phyloP scores from a whole-genome alignment of 1,140 invertebrate genomes.

The Bombus fervidus region DNA sequence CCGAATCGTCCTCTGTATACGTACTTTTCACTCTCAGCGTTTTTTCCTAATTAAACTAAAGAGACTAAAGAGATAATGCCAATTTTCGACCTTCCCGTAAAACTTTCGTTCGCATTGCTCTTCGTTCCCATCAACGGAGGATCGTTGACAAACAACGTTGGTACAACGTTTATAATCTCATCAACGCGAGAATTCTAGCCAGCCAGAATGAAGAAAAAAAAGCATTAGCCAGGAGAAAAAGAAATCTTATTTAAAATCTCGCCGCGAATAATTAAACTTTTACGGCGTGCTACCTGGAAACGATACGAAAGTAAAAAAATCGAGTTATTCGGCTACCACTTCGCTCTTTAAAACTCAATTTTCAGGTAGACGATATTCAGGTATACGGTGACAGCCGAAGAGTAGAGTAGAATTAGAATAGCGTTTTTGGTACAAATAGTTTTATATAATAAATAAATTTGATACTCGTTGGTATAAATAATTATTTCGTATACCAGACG shows the following conservation, averaged over 20 bases:
- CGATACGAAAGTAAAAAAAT: constrained; percentile 55
- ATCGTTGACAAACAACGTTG: neutral
- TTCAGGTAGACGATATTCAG: constrained; percentile 24
- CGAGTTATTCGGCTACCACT: constrained; percentile 3
- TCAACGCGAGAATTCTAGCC: neutral
- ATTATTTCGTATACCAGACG: no score
- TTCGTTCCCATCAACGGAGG: neutral
- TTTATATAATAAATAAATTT: no score
- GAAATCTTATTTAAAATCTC: constrained; percentile 48
- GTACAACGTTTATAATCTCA: neutral
- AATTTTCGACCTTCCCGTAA: neutral
- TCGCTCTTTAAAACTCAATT: constrained; percentile 58
- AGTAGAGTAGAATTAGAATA: no score
- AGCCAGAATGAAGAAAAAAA: neutral
- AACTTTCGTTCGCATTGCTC: neutral
- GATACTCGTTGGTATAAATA: no score
- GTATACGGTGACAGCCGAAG: neutral
- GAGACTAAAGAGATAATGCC: no score
- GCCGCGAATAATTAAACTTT: constrained; percentile 61
- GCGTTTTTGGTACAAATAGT: no score
- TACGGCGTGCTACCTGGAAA: constrained; percentile 1
- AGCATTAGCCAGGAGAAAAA: neutral
- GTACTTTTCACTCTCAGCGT: neutral
- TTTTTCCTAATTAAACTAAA: neutral
- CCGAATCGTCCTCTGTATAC: neutral